Evolutionary conservation across 2,113 vertebrate species (phyloP).

Genomic region (Columba janthina): DNA sequence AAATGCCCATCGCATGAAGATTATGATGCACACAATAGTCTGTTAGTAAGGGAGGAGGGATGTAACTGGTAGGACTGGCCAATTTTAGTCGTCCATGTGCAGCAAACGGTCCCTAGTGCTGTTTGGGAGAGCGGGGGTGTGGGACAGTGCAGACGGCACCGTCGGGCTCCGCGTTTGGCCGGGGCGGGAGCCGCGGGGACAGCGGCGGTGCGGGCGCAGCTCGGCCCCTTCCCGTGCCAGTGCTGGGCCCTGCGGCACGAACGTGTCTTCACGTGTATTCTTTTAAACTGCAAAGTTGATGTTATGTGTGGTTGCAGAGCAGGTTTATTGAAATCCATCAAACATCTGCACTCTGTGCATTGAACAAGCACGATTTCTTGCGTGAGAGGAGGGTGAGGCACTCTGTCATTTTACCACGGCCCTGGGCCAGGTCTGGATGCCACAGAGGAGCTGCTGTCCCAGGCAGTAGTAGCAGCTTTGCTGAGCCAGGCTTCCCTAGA

Average conservation of each 20-base stretch:
- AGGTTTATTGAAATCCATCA: background rate
- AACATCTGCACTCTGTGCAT: background rate
- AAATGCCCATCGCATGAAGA: background rate
- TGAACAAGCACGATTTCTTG: background rate
- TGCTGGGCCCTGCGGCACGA: background rate
- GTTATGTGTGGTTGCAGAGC: background rate
- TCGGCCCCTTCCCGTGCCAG: background rate
- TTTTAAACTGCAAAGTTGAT: rapidly evolving
- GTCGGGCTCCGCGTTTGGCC: no score
- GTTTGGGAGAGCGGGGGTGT: background rate
- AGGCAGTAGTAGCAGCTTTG: background rate
- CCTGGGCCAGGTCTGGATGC: background rate
- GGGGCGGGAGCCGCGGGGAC: background rate
- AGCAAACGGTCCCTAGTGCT: background rate
- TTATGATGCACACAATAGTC: background rate
- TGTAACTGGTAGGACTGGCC: background rate
- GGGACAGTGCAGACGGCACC: background rate
- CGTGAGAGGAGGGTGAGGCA: background rate
- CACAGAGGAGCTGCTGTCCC: background rate
- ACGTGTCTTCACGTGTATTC: background rate
- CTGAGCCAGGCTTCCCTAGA: background rate
- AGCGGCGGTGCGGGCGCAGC: background rate
- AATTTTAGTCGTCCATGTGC: background rate
- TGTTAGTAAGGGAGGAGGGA: background rate
- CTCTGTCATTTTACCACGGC: background rate